Evolutionary conservation across 2,797 vertebrate species (phyloP), one percentile per base, ranked within the genome.

Genomic region (Melanotaenia nigrans): DNA sequence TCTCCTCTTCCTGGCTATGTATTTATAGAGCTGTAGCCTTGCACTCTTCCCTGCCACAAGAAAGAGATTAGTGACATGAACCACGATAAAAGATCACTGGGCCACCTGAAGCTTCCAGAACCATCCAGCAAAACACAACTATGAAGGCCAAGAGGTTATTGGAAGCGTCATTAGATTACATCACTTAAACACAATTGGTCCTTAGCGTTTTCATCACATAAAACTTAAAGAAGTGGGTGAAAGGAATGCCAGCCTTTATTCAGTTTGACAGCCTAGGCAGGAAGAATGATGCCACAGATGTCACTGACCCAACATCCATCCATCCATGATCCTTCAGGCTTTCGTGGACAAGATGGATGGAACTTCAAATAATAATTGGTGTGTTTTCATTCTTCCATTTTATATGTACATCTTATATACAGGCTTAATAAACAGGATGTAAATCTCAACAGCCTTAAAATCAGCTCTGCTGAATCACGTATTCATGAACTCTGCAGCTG

Each of bases 1-100:
- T 77, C 75, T 82, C 75, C 65, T 79, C 79, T 79, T 87, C 85
- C 79, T 53, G 73, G 75, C 86, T 65, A 66, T 83, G 87, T 91
- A 92, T 91, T 92, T 90, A 91, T 92, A 91, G 87, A 89, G 56
- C 75, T 35, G 75, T 72, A 73, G 83, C 76, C 67, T 71, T 68
- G 71, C 72, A 75, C 78, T 65, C 76, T 70, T 79, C n/a, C 81
- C 53, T 16, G 82, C 79, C 84, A 81, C 81, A 88, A 84, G 88
- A 73, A 86, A 68, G 59, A 81, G 88, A 92, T 92, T 92, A 91
- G 79, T 73, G 71, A 84, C 79, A 51, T 81, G 71, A 84, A 77
- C 78, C 1, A 73, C 85, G 89, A 89, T 91, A 87, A 88, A 90
- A 91, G 87, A 89, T 90, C 86, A 90, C 47, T 33, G 1, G 68